Evolutionary conservation across 2,113 vertebrate genomes (phyloP).

Genomic region (Morone saxatilis): DNA sequence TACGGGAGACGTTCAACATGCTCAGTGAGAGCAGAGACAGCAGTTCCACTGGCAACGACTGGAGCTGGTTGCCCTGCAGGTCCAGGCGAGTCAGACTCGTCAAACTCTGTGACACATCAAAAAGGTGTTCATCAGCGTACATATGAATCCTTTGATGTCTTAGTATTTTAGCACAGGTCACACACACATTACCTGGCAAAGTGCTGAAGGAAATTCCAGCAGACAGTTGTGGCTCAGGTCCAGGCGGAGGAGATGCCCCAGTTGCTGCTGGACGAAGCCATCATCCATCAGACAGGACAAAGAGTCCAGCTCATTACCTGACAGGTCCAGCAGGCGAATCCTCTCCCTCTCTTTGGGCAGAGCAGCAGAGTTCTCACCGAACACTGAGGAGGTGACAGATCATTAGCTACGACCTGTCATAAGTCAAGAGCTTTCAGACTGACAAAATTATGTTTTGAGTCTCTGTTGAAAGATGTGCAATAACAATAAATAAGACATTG

Average conservation of each 20-base stretch:
- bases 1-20: constrained; percentile 91
- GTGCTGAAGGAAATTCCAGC: constrained; percentile 85
- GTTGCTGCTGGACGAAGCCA: constrained; percentile 82
- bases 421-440: no score
- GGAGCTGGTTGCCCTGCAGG: constrained; percentile 91
- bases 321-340: constrained; percentile 93
- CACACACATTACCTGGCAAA: constrained; percentile 87
- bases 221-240: constrained; percentile 94
- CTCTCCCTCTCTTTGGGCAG: constrained; percentile 86
- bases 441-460: neutral
- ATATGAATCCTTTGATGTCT: neutral
- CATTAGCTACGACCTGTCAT: neutral
- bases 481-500: neutral
- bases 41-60: constrained; percentile 86
- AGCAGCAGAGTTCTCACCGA: constrained; percentile 83
- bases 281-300: constrained; percentile 88
- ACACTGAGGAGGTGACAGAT: constrained; percentile 35
- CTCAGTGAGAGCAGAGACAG: constrained; percentile 88
- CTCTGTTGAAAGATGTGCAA: neutral
- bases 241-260: constrained; percentile 89
- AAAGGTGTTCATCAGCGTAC: neutral
- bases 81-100: constrained; percentile 91
- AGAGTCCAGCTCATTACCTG: constrained; percentile 92
- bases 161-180: fast-evolving
- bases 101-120: constrained; percentile 83